Evolutionary conservation across 2,113 vertebrate genomes (phyloP), one percentile per base, ranked within the genome.

Genomic region (Dipodomys stephensi): DNA sequence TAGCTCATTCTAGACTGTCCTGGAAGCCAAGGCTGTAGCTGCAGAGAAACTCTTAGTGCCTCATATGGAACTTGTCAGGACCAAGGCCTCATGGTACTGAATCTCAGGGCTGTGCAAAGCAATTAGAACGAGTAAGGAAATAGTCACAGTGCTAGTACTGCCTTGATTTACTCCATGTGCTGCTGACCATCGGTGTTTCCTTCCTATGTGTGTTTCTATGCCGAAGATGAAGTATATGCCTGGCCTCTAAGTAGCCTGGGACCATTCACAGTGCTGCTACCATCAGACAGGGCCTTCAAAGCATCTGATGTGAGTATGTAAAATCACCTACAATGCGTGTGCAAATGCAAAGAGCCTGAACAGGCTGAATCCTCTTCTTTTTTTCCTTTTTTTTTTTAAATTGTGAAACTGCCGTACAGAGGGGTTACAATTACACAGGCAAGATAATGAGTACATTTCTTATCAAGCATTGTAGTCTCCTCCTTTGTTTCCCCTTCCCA

Each of bases 251-350:
- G 97, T 88, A 98, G 98, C 49, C 95, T 99, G 91, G 99, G 99
- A 95, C 99, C 99, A 0, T 99, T 99, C 97, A 99, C 99, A 0
- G 28, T 99, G 53, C 98, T 99, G 27, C 96, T 99, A 79, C 99
- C 99, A 0, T 98, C 98, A 97, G 98, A 99, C 97, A 98, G 97
- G 80, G 99, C 98, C 11, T 98, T 99, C 92, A 98, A 97, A 96
- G 98, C 96, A 72, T 93, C 84, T 83, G 94, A 96, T 69, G 98
- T 99, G 97, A 98, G 98, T 98, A 96, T 46, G 53, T 92, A 28
- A 86, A 83, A 88, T 49, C 72, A 49, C 35, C 25, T 46, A 15
- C 3, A 8, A 8, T 7, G 0, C 0, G 86, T 8, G 20, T 11
- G 27, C n/a, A 12, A 4, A 30, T 22, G 11, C 1, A 8, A n/a